Conservation (phyloP, 2,797 vertebrate species). For the Leucoraja ocellata region DNA sequence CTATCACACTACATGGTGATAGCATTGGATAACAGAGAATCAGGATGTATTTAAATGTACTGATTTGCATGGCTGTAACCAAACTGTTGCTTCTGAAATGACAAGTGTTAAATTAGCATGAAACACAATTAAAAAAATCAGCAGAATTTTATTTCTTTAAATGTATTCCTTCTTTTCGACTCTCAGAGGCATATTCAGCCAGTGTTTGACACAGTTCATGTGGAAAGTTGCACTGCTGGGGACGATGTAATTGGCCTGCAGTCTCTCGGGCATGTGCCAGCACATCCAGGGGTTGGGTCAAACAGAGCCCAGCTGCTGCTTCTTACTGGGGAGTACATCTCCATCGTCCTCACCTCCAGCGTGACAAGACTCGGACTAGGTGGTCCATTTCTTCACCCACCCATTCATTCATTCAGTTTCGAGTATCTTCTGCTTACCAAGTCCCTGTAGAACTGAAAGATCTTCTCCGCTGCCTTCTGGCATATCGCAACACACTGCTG, state of each 20-base stretch:
- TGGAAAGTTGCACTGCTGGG: not conserved
- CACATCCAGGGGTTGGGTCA: not conserved
- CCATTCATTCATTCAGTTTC: slow-evolving; percentile 53
- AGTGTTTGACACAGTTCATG: too few relatives aligned
- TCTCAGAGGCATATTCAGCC: not conserved
- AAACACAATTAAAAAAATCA: not conserved
- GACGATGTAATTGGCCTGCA: not conserved
- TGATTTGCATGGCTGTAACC: not conserved
- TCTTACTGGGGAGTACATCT: not conserved
- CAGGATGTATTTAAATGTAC: not conserved
- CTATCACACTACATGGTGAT: too few relatives aligned
- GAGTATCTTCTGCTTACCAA: slow-evolving; percentile 73
- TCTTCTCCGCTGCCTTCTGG: slow-evolving; percentile 65
- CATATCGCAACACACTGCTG: slow-evolving; percentile 77
- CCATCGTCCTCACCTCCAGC: not conserved
- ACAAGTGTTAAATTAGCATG: not conserved
- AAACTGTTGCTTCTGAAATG: not conserved
- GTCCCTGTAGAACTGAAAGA: slow-evolving; percentile 84
- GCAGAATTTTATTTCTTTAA: slow-evolving; percentile 5
- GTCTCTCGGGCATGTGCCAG: not conserved
- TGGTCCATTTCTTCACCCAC: too few relatives aligned
- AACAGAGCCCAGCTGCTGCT: not conserved
- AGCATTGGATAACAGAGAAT: not conserved
- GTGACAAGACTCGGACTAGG: not conserved
- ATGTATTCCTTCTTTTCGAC: not conserved